phyloP scores from a whole-genome alignment of 64 coral and sea anemone species.

The Hydrozoanthus tunicans region DNA sequence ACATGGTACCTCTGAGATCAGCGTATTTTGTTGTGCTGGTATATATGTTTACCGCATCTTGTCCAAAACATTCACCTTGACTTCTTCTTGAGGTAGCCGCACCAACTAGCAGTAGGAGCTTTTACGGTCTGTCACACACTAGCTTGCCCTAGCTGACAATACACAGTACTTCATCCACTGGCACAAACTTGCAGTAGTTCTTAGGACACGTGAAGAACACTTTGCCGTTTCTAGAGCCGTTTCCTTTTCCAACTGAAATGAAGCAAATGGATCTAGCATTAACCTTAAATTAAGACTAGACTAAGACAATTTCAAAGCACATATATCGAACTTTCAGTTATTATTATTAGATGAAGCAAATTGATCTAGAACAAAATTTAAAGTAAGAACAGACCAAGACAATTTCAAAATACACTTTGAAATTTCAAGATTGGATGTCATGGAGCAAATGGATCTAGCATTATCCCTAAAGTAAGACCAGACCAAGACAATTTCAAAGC shows the following conservation, averaged over 20 bases:
- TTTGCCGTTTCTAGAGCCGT: slow-evolving; percentile 7
- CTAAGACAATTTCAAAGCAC: too few species aligned
- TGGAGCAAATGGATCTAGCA: neutral
- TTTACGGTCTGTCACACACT: too few species aligned
- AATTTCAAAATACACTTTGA: too few species aligned
- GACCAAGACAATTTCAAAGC: too few species aligned
- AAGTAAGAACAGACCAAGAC: too few species aligned
- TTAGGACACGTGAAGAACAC: slow-evolving; percentile 22
- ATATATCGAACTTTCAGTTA: too few species aligned
- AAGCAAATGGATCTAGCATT: neutral
- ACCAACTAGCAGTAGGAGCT: too few species aligned
- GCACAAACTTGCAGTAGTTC: slow-evolving; percentile 26
- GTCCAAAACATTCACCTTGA: too few species aligned
- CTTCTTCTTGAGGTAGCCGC: slow-evolving; percentile 5
- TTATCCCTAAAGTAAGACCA: neutral
- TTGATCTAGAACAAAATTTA: too few species aligned
- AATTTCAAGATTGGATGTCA: neutral
- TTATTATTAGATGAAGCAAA: too few species aligned
- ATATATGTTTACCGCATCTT: neutral
- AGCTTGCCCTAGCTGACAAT: neutral
- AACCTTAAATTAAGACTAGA: neutral
- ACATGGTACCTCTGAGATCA: neutral
- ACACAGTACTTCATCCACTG: slow-evolving; percentile 37
- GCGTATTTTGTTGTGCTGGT: neutral
- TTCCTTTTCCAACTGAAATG: slow-evolving; percentile 38